These are phyloP conservation scores for Rhyacophila evoluta DNA, from an alignment of 2,888 invertebrate genomes.

Conservation along the genomic window DNA sequence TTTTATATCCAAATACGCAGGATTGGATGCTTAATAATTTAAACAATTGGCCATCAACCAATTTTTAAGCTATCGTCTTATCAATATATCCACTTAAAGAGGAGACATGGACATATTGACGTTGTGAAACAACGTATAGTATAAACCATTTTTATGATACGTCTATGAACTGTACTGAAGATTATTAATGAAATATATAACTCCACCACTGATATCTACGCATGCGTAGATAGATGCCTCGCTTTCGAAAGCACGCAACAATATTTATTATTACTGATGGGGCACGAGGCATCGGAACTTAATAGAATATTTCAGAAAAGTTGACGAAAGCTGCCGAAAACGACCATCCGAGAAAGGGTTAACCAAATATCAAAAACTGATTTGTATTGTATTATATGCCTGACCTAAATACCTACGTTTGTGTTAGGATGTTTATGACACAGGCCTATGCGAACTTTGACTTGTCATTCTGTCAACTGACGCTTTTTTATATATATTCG, in stretches of 20 bases:
- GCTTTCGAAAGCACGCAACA: neutral
- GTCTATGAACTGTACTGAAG: no score
- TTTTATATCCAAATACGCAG: no score
- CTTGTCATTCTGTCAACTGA: neutral
- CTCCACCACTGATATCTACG: neutral
- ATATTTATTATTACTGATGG: neutral
- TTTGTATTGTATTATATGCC: neutral
- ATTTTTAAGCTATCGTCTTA: no score
- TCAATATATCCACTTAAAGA: no score
- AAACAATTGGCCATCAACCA: no score
- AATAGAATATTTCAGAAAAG: constrained; percentile 16
- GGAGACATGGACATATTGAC: no score
- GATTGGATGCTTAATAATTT: no score
- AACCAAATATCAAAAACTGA: neutral
- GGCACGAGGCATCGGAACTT: constrained; percentile 12
- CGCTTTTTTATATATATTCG: no score
- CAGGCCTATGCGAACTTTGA: neutral
- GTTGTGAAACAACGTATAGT: no score
- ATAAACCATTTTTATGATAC: no score
- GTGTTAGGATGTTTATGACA: neutral
- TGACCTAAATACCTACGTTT: neutral
- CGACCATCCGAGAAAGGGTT: neutral
- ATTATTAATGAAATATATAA: no score
- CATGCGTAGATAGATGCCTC: constrained; percentile 10
- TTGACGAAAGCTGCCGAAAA: constrained; percentile 9